Evolutionary conservation across 2,888 invertebrate genomes (phyloP).

Genomic region (Diloba caeruleocephala): DNA sequence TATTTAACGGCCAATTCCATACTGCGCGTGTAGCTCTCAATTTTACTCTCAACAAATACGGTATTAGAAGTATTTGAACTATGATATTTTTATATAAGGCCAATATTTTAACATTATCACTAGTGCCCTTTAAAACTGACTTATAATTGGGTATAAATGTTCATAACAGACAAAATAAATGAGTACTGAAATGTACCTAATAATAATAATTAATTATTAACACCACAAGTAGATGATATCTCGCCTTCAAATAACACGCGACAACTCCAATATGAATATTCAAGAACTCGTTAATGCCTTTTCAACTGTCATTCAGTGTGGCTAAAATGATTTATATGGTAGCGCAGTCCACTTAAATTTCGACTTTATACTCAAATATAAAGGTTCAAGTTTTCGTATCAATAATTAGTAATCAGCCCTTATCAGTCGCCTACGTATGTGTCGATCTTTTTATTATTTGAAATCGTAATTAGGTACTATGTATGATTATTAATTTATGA

Average conservation of each 20-base stretch:
- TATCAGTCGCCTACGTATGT: constrained; percentile 51
- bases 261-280: constrained; percentile 74
- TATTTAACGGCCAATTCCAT: too few relatives aligned
- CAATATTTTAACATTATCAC: too few relatives aligned
- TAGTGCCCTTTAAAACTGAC: too few relatives aligned
- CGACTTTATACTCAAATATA: not conserved
- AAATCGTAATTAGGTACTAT: constrained; percentile 45
- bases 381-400: constrained; percentile 9
- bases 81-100: too few relatives aligned
- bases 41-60: too few relatives aligned
- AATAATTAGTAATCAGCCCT: constrained; percentile 31
- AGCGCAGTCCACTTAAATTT: not conserved
- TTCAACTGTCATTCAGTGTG: constrained; percentile 40
- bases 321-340: constrained; percentile 51
- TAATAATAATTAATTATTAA: constrained; percentile 56
- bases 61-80: too few relatives aligned
- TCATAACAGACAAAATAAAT: not conserved
- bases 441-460: constrained; percentile 41
- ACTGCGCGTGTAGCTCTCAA: too few relatives aligned
- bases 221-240: constrained; percentile 53
- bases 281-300: constrained; percentile 55
- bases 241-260: constrained; percentile 68
- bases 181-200: not conserved
- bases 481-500: constrained; percentile 40
- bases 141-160: too few relatives aligned